Evolutionary conservation across 2,888 invertebrate species (phyloP).

Genomic region (Microctonus hyperodae): DNA sequence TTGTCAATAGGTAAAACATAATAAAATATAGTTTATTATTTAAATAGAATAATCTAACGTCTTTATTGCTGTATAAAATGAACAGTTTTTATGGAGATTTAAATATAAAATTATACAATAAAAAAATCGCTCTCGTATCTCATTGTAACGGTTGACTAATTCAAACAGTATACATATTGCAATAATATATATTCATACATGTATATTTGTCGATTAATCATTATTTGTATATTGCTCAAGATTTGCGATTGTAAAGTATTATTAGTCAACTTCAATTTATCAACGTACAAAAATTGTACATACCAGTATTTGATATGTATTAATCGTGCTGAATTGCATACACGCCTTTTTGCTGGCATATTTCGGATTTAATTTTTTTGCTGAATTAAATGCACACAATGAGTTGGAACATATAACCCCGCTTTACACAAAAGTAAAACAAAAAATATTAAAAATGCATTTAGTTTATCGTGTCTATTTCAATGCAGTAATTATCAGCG

Average conservation of each 20-base stretch:
- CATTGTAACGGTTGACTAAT: background rate
- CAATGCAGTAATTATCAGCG: no score
- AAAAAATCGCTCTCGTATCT: no score
- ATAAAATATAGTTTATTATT: no score
- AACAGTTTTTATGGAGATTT: no score
- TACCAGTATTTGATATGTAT: background rate
- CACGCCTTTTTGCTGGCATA: background rate
- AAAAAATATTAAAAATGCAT: background rate
- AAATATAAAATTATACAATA: no score
- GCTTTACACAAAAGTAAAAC: slow-evolving; percentile 2
- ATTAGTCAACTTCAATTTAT: background rate
- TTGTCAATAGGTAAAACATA: no score
- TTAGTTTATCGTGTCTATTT: background rate
- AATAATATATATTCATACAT: background rate
- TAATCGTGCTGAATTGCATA: background rate
- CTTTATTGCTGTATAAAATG: no score
- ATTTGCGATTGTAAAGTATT: background rate
- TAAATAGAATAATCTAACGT: no score
- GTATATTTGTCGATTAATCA: background rate
- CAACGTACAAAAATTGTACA: background rate
- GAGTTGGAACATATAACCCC: slow-evolving; percentile 14
- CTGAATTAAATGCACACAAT: background rate
- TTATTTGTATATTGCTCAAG: background rate
- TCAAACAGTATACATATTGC: background rate
- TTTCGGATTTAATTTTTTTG: no score